These are phyloP conservation scores for Amyelois transitella DNA, from an alignment of 1,140 invertebrate genomes.

Conservation along the genomic window DNA sequence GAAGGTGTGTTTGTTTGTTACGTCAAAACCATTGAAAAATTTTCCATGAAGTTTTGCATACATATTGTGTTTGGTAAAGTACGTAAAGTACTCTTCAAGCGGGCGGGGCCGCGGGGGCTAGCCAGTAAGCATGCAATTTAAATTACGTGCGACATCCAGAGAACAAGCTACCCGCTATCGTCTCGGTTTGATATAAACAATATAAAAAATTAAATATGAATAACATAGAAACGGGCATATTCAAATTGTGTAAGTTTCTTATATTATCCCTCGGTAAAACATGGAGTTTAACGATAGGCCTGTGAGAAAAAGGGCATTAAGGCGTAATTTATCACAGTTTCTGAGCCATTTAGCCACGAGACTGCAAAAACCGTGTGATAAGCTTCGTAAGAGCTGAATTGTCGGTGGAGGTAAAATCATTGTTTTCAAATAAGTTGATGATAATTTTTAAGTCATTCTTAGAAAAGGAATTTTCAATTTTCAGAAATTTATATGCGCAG, in stretches of 20 bases:
- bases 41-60: no score
- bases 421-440: not conserved
- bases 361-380: conserved; percentile 61
- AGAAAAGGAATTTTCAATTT: conserved; percentile 1
- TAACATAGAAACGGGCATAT: conserved; percentile 1
- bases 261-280: conserved; percentile 35
- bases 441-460: not conserved
- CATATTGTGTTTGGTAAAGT: no score
- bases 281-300: conserved; percentile 35
- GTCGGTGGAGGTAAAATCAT: conserved; percentile 43
- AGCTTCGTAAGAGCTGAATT: conserved; percentile 49
- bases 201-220: not conserved
- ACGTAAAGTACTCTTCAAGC: no score
- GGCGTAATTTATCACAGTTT: conserved; percentile 64
- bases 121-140: no score
- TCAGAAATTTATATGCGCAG: no score
- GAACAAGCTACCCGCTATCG: no score
- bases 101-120: no score
- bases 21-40: no score
- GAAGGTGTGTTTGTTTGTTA: no score
- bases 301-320: conserved; percentile 60
- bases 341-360: conserved; percentile 58
- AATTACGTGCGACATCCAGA: no score
- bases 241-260: not conserved
- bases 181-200: not conserved